Conservation (phyloP, 2,888 invertebrate genomes). For the Rhogogaster chlorosoma region DNA sequence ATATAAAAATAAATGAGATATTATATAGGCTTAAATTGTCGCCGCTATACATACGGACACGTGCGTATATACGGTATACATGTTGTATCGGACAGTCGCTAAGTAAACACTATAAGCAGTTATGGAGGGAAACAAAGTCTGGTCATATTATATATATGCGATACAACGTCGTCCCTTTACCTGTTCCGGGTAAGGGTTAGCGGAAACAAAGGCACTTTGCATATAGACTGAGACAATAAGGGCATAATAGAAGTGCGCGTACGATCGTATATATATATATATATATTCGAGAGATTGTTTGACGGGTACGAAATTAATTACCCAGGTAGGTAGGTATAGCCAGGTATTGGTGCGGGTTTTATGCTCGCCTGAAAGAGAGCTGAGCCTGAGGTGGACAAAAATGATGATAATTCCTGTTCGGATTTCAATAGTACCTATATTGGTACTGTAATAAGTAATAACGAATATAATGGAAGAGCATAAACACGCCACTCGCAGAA, state of each 20-base stretch:
- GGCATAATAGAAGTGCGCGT: slow-evolving; percentile 9
- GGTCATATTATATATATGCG: neutral
- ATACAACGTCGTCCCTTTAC: neutral
- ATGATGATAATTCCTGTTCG: neutral
- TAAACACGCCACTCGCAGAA: slow-evolving; percentile 22
- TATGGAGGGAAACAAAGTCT: neutral
- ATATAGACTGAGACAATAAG: slow-evolving; percentile 41
- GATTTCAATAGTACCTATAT: neutral
- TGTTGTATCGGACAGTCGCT: slow-evolving; percentile 10
- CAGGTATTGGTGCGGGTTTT: neutral
- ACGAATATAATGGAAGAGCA: slow-evolving; percentile 1
- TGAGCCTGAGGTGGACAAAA: neutral
- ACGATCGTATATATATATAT: neutral
- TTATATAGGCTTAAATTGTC: neutral
- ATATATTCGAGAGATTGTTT: neutral
- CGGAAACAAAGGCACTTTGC: slow-evolving; percentile 38
- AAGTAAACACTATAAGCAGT: slow-evolving; percentile 4
- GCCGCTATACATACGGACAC: neutral
- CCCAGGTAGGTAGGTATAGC: neutral
- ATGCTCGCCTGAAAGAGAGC: neutral
- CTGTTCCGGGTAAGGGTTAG: slow-evolving; percentile 31
- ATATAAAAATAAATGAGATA: neutral
- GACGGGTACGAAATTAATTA: slow-evolving; percentile 38
- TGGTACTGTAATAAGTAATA: slow-evolving; percentile 14
- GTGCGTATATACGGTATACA: neutral